Evolutionary conservation across 2,888 invertebrate species (phyloP), one percentile per base, ranked within the genome.

Genomic region (Ctena decussata): DNA sequence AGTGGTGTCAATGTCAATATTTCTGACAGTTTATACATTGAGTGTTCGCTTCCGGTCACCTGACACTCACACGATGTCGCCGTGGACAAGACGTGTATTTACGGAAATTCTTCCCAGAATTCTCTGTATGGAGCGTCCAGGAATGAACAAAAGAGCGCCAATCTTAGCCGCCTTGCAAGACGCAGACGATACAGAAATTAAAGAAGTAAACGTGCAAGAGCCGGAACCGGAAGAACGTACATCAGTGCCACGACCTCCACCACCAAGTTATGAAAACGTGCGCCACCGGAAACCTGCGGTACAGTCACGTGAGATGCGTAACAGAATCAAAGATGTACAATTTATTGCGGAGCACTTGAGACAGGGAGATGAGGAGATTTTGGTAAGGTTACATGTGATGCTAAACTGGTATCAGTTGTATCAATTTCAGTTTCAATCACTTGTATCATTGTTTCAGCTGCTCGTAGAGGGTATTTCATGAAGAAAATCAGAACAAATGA

Each of bases 11-110:
- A 98, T 99, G 96, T 96, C 96, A 12, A 99, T 99, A 97, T 98
- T 99, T 96, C 98, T 99, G 93, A 99, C 99, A 65, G 99, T 99
- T 91, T 98, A 99, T 92, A 98, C 99, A 72, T 97, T 99, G 86
- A 99, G 99, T 96, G 98, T 99, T 84, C 99, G 99, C 97, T 99
- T 99, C 96, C 97, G 99, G 74, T 98, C 98, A 78, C 99, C 99
- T 69, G 98, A 99, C 96, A 99, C 99, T 71, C 99, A 99, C 96
- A 97, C 97, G 95, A 99, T 99, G 99, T 98, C 99, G 84, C 98
- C 98, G 12, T 99, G 99, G 99, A 98, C 99, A 84, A 98, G 98
- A 95, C 97, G 98, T 90, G 98, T 99, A 83, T 99, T 99, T 96
- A 98, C 99, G 91, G 98, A 99, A 96, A 98, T 98, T 94, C 97